phyloP scores from a whole-genome alignment of 1,140 invertebrate genomes.

The Heliconius nattereri region DNA sequence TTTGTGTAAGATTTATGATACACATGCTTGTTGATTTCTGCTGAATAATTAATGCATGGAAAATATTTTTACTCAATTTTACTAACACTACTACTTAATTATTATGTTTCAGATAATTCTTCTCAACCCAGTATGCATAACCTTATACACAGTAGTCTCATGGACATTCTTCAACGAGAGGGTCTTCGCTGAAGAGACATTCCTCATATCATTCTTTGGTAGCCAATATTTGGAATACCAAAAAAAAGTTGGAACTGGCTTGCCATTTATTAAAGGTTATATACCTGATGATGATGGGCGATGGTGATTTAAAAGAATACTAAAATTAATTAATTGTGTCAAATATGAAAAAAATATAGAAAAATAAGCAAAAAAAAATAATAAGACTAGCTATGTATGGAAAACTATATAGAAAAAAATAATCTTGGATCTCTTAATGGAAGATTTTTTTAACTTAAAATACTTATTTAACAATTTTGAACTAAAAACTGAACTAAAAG shows the following conservation, averaged over 20 bases:
- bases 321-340: neutral
- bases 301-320: conserved; percentile 29
- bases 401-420: neutral
- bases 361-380: neutral
- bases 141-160: conserved; percentile 90
- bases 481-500: neutral
- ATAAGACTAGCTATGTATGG: neutral
- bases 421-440: neutral
- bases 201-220: conserved; percentile 96
- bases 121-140: conserved; percentile 94
- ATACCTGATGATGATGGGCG: conserved; percentile 40
- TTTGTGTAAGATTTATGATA: no score
- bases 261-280: conserved; percentile 96
- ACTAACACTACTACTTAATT: no score
- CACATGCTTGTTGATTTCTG: no score
- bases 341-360: neutral
- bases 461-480: no score
- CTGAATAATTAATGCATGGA: no score
- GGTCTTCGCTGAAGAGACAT: conserved; percentile 94
- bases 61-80: no score
- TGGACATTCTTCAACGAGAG: conserved; percentile 97
- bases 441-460: neutral
- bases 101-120: conserved; percentile 86
- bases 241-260: conserved; percentile 90
- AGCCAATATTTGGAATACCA: conserved; percentile 95